Base-by-base conservation (phyloP, 2,888 invertebrate genomes). In the Cantharis rufa region DNA sequence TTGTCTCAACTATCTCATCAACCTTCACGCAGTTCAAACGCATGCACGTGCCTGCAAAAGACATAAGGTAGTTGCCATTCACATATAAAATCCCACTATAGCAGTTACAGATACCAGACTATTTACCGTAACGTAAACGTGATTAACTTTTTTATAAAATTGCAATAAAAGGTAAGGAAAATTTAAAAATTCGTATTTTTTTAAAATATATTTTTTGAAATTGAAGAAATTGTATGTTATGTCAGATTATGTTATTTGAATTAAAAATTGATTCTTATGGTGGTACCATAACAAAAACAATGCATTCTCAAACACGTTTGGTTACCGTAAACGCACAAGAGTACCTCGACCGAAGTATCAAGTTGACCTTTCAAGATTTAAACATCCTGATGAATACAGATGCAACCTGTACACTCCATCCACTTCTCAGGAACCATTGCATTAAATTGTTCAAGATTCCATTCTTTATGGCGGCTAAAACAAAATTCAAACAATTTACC, bases 301-400 rank as follows among this genome's bases (percentile, higher is more conserved):
- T 48, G n/a, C 48, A 48, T 48, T 48, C 48, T 48, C 48, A 48
- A 48, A 48, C 48, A 48, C n/a, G 71, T 71, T 75, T 73, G 75
- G 75, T 79, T 79, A 74, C 75, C 66, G 66, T 73, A 73, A 70
- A 69, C 73, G 72, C 62, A 69, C 16, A 71, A 62, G 76, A 79
- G 78, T 78, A 78, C 76, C 77, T 74, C 74, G 79, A 79, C 79
- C 76, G 48, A 76, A 72, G 74, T 74, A 70, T 71, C 74, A 74
- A 66, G 62, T 74, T 78, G 77, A 79, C 77, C 77, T 72, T 69
- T 63, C 61, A 16, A 64, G n/a, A 74, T 74, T 73, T 77, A 70
- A 66, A 74, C 77, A 74, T 75, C 68, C 68, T 71, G 48, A 63
- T 74, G 71, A 72, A 63, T 71, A 69, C 70, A 73, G 64, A 66